Percentiles rank a stretch among this genome's conserved stretches.
Evolutionary conservation across 2,888 invertebrate species (phyloP).

Genomic region (Drosophila stalkeri): DNA sequence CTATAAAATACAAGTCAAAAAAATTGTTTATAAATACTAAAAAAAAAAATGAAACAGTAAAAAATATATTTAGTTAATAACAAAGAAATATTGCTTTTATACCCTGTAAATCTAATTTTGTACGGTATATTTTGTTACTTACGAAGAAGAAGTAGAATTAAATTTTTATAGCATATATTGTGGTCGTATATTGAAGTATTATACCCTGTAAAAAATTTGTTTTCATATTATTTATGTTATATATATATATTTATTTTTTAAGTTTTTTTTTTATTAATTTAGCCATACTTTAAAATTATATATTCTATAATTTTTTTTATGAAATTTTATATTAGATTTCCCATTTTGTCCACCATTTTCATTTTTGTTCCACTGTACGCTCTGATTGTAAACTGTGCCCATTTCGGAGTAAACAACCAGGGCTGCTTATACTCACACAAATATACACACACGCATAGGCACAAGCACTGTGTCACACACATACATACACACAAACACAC

Average conservation of each 20-base stretch:
- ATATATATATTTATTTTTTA: background rate
- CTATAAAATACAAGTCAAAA: background rate
- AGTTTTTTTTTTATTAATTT: no score
- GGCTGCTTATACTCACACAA: slow-evolving; percentile 20
- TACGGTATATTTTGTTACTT: no score
- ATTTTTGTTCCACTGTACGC: slow-evolving; percentile 39
- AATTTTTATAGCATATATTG: background rate
- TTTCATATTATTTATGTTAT: background rate
- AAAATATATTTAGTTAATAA: no score
- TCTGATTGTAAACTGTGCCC: slow-evolving; percentile 24
- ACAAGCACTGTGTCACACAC: background rate
- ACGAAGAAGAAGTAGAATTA: no score
- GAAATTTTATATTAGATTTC: background rate
- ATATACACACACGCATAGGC: background rate
- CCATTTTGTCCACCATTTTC: background rate
- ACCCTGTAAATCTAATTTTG: no score
- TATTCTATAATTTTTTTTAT: background rate
- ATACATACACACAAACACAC: background rate
- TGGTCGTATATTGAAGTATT: no score
- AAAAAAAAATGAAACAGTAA: no score
- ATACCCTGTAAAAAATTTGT: no score
- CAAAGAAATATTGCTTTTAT: no score
- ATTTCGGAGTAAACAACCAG: slow-evolving; percentile 62
- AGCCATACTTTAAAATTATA: background rate
- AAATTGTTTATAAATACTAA: no score